phyloP scores from a whole-genome alignment of 2,888 invertebrate genomes.

The Epistrophe grossulariae region DNA sequence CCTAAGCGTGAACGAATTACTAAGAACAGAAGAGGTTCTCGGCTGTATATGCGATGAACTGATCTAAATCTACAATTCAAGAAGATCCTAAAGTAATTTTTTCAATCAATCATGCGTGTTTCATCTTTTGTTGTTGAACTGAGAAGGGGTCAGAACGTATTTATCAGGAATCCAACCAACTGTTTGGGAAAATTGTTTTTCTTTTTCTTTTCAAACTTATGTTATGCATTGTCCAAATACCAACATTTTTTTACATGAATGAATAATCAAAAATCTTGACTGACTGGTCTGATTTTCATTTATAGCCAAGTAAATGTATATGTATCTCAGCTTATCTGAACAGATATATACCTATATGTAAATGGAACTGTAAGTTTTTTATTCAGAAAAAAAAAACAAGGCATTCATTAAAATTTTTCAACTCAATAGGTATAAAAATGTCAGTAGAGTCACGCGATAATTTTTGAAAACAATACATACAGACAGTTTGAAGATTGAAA shows the following conservation, averaged over 20 bases:
- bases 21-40: slow-evolving; percentile 3
- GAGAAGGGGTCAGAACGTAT: slow-evolving; percentile 50
- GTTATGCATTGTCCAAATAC: slow-evolving; percentile 18
- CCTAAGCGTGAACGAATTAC: slow-evolving; percentile 59
- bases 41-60: slow-evolving; percentile 41
- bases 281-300: slow-evolving; percentile 14
- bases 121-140: slow-evolving; percentile 56
- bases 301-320: not conserved
- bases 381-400: not conserved
- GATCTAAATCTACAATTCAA: slow-evolving; percentile 51
- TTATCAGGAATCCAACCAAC: slow-evolving; percentile 49
- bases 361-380: not conserved
- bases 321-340: not conserved
- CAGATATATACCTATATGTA: not conserved
- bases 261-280: slow-evolving; percentile 16
- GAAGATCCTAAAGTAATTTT: slow-evolving; percentile 20
- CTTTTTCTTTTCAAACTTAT: slow-evolving; percentile 1
- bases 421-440: not conserved
- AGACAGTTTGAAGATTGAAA: too few species aligned
- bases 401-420: too few species aligned
- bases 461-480: too few species aligned
- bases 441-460: not conserved
- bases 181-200: slow-evolving; percentile 55
- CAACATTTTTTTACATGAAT: slow-evolving; percentile 19
- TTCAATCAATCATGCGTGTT: slow-evolving; percentile 68